Base-by-base conservation (phyloP, 2,113 vertebrate species). In the Oncorhynchus clarkii region DNA sequence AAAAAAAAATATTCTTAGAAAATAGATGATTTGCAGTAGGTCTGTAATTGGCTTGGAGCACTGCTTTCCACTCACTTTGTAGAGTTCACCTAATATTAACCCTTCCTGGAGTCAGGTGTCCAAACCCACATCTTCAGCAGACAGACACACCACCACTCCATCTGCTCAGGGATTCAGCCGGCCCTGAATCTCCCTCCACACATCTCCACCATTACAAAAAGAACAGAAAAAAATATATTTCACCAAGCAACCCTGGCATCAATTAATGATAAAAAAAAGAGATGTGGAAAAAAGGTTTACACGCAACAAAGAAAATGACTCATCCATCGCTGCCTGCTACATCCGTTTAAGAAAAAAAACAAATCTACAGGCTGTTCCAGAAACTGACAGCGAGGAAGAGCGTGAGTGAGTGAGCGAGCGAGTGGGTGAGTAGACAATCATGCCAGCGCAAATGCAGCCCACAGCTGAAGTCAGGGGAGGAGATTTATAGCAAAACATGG, bases 261-360 rank as follows among this genome's bases (percentile, higher is more conserved):
- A 45, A 45, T 62, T 22, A 62, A n/a, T 8, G 7, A 22, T 3
- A 2, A 22, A 62, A 20, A 18, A 8, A 12, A 45, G 2, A 39
- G 7, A 39, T 1, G 16, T 57, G 54, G 54, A 57, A 57, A 57
- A 20, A 57, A 57, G 14, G 45, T 22, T 9, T 48, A 14, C 70
- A 18, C 20, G 27, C 66, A 39, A 45, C 16, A 49, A 9, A 51
- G 14, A n/a, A 18, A 65, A 49, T 77, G 76, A 78, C 49, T 73
- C 76, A 73, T 68, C 70, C 69, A 26, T 49, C 67, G 57, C 26
- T 39, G 34, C 82, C 82, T 82, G 68, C 18, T 74, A 90, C 88
- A 88, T 87, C 84, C 82, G 84, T 86, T 90, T 72, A 87, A 83
- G 79, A 84, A 57, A 86, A 81, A 86, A 89, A 84, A 86, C 73